phyloP scores from a whole-genome alignment of 2,797 vertebrate genomes.

The Knipowitschia caucasica region DNA sequence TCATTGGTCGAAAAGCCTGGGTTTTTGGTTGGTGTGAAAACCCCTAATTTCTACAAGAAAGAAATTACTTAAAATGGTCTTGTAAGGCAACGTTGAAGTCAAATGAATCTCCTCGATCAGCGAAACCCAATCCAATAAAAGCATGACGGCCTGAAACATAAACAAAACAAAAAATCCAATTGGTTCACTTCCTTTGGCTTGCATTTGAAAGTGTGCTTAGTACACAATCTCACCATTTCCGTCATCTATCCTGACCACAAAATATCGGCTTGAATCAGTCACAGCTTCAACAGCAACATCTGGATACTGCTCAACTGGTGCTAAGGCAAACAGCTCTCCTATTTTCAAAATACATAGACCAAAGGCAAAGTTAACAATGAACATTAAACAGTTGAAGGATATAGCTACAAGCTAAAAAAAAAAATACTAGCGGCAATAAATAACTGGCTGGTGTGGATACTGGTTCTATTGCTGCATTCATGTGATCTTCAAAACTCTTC shows the following conservation, averaged over 20 bases:
- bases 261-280: slow-evolving; percentile 93
- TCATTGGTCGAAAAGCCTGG: too few relatives aligned
- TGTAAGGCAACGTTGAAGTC: slow-evolving; percentile 97
- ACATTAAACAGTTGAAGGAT: too few relatives aligned
- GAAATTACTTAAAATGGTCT: slow-evolving; percentile 97
- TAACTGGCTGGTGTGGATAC: too few relatives aligned
- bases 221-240: slow-evolving; percentile 76
- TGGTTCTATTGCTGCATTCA: too few relatives aligned
- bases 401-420: too few relatives aligned
- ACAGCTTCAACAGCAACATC: slow-evolving; percentile 84
- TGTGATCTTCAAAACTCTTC: too few relatives aligned
- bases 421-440: too few relatives aligned
- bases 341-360: slow-evolving; percentile 19
- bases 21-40: too few relatives aligned
- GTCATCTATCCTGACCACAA: slow-evolving; percentile 89
- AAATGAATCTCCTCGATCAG: slow-evolving; percentile 95
- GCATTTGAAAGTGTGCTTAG: neutral
- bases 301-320: slow-evolving; percentile 91
- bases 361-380: neutral
- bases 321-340: slow-evolving; percentile 96
- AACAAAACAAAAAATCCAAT: slow-evolving; percentile 63
- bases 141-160: slow-evolving; percentile 85
- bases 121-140: slow-evolving; percentile 93
- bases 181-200: slow-evolving; percentile 34
- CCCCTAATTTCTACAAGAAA: too few relatives aligned